Evolutionary conservation across 2,888 invertebrate species (phyloP), one percentile per base, ranked within the genome.

Genomic region (Plagiodera versicolora): DNA sequence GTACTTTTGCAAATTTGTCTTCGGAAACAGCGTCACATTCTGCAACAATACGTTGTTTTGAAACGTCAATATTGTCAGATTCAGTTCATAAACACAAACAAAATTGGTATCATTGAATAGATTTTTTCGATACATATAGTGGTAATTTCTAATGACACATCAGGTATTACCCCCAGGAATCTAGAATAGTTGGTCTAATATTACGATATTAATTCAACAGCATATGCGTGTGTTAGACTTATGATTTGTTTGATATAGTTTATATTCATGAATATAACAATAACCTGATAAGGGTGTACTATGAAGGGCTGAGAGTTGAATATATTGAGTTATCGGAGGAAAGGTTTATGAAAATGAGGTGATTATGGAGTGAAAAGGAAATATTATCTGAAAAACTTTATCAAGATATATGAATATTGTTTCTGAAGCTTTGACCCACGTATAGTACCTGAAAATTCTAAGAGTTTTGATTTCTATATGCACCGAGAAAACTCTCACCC

Each of bases 231-330:
- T 51, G 56, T 49, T 53, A 19, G 48, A 16, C 49, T 48, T 62
- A 61, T 61, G 64, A 66, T 66, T 66, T 65, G 60, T 63, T 60
- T 60, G 63, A 64, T 66, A 65, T 39, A 61, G 65, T 61, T 56
- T 53, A 47, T 63, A 64, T 61, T 58, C 65, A 65, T 65, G 63
- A 64, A 67, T 66, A 66, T 58, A 56, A 55, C 54, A 61, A 62
- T 65, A 52, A 46, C 52, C n/a, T 55, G 65, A 65, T 65, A 65
- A 57, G 59, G 46, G 30, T 32, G 16, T 65, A 63, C 63, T 24
- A 24, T 24, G 24, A 24, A 24, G 63, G 63, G 61, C 65, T 58
- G 51, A 44, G 39, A 11, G 18, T 56, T 24, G 47, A 61, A 53
- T 53, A 62, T 60, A 39, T 53, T 54, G 56, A 56, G 39, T 35